Conservation (phyloP, 2,888 invertebrate genomes). For the Perithous albicinctus region DNA sequence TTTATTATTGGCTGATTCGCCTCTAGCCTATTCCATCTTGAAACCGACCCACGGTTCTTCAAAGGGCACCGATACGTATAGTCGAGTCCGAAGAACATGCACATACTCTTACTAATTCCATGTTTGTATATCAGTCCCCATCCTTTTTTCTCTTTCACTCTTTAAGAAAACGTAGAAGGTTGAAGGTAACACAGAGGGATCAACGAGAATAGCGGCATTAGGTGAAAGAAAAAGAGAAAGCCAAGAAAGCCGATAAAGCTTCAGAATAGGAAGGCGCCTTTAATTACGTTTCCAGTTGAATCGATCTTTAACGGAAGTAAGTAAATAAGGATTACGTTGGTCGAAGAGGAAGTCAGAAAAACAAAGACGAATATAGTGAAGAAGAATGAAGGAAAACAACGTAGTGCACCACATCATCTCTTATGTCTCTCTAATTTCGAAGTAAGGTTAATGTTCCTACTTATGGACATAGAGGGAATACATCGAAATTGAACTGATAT, state of each 20-base stretch:
- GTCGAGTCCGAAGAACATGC: not conserved
- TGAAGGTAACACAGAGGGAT: not conserved
- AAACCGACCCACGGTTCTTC: not conserved
- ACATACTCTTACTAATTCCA: slow-evolving; percentile 2
- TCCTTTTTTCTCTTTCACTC: not conserved
- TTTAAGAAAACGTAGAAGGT: slow-evolving; percentile 53
- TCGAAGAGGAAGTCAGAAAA: not conserved
- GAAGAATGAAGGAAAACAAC: not conserved
- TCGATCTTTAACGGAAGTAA: slow-evolving; percentile 72
- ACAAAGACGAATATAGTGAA: slow-evolving; percentile 3
- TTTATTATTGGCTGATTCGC: not conserved
- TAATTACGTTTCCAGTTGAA: slow-evolving; percentile 77
- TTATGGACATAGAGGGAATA: too few species aligned
- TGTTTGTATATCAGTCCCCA: not conserved
- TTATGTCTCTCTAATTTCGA: not conserved
- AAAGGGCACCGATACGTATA: not conserved
- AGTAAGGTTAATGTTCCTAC: not conserved
- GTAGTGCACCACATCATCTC: not conserved
- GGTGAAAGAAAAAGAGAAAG: not conserved
- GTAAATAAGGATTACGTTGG: slow-evolving; percentile 69
- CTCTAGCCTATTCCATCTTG: not conserved
- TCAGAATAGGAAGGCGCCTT: slow-evolving; percentile 57
- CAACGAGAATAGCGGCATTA: not conserved
- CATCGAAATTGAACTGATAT: too few species aligned
- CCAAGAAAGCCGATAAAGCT: slow-evolving; percentile 13